Conservation (phyloP, 2,888 invertebrate species). For the Ormyrus thymus region DNA sequence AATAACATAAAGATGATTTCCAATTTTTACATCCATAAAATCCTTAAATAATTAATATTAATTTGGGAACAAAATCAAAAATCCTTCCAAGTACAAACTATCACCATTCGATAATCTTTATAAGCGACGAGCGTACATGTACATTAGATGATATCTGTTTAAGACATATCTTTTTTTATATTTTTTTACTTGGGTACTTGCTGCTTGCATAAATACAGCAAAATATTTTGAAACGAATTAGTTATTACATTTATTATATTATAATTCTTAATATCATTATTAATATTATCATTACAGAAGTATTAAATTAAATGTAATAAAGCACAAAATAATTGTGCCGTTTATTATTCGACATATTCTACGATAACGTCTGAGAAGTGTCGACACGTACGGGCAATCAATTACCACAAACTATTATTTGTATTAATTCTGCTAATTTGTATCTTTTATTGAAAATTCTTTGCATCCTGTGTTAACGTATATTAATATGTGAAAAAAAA, state of each 20-base stretch:
- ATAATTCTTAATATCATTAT: constrained; percentile 38
- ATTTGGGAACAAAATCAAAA: constrained; percentile 54
- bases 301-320: constrained; percentile 44
- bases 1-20: constrained; percentile 41
- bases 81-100: constrained; percentile 58
- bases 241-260: constrained; percentile 42
- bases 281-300: constrained; percentile 40
- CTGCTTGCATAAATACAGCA: constrained; percentile 34
- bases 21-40: constrained; percentile 22
- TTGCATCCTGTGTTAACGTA: constrained; percentile 8
- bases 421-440: constrained; percentile 35
- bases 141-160: constrained; percentile 42
- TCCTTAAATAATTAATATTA: constrained; percentile 32
- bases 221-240: constrained; percentile 38
- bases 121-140: constrained; percentile 49
- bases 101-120: constrained; percentile 45
- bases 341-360: constrained; percentile 44
- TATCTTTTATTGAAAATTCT: constrained; percentile 52
- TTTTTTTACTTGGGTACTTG: constrained; percentile 1
- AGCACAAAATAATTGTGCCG: constrained; percentile 47
- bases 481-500: constrained; percentile 18
- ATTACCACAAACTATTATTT: constrained; percentile 36
- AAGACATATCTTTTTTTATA: constrained; percentile 22
- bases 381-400: constrained; percentile 36
- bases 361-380: constrained; percentile 44